Conservation (phyloP, 2,113 vertebrate genomes). For the Phocoena phocoena region DNA sequence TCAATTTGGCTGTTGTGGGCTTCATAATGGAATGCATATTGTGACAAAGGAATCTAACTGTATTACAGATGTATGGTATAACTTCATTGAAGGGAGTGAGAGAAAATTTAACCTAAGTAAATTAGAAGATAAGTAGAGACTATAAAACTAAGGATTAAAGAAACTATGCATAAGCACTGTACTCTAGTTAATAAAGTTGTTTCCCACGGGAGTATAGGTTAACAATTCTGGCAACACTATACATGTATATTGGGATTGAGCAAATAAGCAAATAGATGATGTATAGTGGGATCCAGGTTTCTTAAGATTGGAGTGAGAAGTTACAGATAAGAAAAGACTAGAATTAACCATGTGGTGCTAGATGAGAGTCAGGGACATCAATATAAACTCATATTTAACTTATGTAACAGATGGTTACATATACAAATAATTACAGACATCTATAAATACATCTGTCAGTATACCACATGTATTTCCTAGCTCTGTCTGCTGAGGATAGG, state of each 20-base stretch:
- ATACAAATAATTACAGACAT: background rate
- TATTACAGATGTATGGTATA: background rate
- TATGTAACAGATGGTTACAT: background rate
- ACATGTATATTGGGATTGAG: background rate
- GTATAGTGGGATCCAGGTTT: background rate
- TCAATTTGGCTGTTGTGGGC: background rate
- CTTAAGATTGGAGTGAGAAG: background rate
- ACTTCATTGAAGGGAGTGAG: background rate
- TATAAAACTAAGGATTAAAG: background rate
- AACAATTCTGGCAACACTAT: background rate
- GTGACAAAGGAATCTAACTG: background rate
- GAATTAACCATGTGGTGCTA: background rate
- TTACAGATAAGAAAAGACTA: background rate
- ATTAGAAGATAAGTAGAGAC: background rate
- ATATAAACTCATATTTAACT: background rate
- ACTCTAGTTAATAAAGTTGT: background rate
- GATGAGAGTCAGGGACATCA: background rate
- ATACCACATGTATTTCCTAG: background rate
- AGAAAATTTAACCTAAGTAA: background rate
- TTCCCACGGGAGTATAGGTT: background rate
- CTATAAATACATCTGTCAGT: background rate
- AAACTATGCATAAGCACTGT: background rate
- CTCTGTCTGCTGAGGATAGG: background rate
- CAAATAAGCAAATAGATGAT: background rate
- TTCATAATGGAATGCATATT: background rate